Base-by-base conservation (phyloP, 2,797 vertebrate genomes). In the Mormyrops attenuatus region DNA sequence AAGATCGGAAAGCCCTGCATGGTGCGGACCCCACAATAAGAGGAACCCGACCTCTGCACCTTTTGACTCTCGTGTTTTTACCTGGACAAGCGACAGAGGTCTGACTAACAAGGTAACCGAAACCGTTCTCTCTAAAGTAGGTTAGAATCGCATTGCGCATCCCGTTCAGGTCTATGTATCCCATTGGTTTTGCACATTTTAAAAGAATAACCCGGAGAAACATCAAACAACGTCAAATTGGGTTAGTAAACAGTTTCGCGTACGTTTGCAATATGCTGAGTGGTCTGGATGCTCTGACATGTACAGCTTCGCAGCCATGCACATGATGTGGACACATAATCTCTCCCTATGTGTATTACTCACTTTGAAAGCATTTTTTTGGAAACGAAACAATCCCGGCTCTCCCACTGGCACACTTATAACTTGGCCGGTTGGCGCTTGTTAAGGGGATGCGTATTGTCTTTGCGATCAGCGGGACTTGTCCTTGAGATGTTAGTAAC, bases 21-120 rank as follows among this genome's bases (percentile, higher is more conserved):
- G 94, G 94, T 90, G 91, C 91, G 92, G 94, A 94, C 69, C 95
- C 95, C 95, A 44, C 20, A 63, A 91, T 92, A 94, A 93, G 93
- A 89, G 92, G 94, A 94, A 93, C 93, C 93, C 94, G 93, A 95
- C 94, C 92, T 92, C 91, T 94, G 94, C 93, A 93, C 93, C 95
- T 95, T 94, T 94, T 92, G 94, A 90, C 60, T 94, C 93, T 94
- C 93, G 94, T 94, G 17, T 85, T 94, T 89, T 95, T 93, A 95
- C 95, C 95, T 91, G 95, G 92, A 91, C 93, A 92, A 93, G 94
- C 91, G 94, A 94, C 91, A 93, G 94, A 93, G 92, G 93, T 90
- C 93, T 94, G 92, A 93, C 94, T 93, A 91, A 93, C 94, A 94
- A 96, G 96, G 94, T 96, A 96, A 94, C 90, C 89, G 91, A 93